Base-by-base conservation (phyloP, 2,888 invertebrate species). In the Leptinotarsa rubiginosa region DNA sequence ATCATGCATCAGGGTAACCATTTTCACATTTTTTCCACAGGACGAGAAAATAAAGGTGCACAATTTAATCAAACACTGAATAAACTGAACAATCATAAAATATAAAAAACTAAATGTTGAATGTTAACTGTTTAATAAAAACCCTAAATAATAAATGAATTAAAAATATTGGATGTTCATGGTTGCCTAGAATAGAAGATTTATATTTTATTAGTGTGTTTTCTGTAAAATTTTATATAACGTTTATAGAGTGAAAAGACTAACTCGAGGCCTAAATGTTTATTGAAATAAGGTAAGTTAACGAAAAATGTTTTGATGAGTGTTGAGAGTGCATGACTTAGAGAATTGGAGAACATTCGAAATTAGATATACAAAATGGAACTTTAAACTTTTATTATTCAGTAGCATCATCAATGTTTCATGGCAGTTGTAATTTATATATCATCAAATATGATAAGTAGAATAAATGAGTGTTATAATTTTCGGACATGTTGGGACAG, bases 1-100 rank as follows among this genome's bases (percentile, higher is more conserved):
- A 81, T 81, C 76, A 77, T 76, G 83, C 82, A 77, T 80, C 81
- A 80, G 81, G 80, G 75, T 78, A 80, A 80, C 80, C 73, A 70
- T 76, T 79, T 78, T 79, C 74, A 69, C 71, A 75, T 66, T 75
- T 79, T 79, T 80, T 81, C 77, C 74, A 82, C 81, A 83, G 82
- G 80, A 78, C 79, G 81, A 79, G 80, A 80, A 73, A 70, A 25
- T 62, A 31, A 65, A 77, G 75, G 79, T 80, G 77, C 78, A 75
- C 69, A 49, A 1, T 69, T 62, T 74, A 67, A 70, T 54, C 74
- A 78, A 75, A 74, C 65, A 70, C 70, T 62, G 59, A 69, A 72
- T 69, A 73, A 72, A 68, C 71, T 41, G 2, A 73, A 75, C 68
- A 72, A 75, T 70, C 47, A 75, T 71, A 76, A 78, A 69, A 67